Evolutionary conservation across 2,797 vertebrate species (phyloP).

Genomic region (Zalophus californianus): DNA sequence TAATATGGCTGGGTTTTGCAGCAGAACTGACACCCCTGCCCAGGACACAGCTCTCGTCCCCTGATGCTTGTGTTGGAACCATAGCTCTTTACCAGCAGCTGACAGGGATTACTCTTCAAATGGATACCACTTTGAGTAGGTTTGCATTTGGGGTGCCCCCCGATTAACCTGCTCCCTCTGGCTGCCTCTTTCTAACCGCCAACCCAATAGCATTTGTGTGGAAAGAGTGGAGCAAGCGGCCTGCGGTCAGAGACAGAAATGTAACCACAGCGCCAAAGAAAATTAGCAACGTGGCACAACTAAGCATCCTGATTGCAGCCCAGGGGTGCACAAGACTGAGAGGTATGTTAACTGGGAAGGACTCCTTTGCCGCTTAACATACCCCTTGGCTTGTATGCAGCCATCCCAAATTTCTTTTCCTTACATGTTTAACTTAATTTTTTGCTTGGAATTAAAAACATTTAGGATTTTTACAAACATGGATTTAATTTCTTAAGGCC

Average conservation of each 20-base stretch:
- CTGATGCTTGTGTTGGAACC: not conserved
- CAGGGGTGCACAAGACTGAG: not conserved
- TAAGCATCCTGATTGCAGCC: not conserved
- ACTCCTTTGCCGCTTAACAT: not conserved
- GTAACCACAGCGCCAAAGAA: not conserved
- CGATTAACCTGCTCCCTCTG: not conserved
- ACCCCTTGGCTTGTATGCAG: not conserved
- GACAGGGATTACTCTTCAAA: not conserved
- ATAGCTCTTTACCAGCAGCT: not conserved
- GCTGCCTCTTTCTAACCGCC: not conserved
- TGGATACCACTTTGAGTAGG: not conserved
- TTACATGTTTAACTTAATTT: not conserved
- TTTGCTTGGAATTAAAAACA: conserved; percentile 44
- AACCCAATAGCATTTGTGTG: not conserved
- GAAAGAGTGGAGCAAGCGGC: not conserved
- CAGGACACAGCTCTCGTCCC: not conserved
- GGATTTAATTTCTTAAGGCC: conserved; percentile 25
- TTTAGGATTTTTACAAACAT: conserved; percentile 9
- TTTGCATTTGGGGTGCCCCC: not conserved
- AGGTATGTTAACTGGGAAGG: fast-evolving
- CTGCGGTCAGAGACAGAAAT: conserved; percentile 25
- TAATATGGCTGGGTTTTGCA: not conserved
- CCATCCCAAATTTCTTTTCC: not conserved
- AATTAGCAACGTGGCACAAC: not conserved
- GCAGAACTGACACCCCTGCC: not conserved